These are phyloP conservation scores for Eumeta japonica DNA, from an alignment of 1,140 invertebrate species.

Conservation along the genomic window DNA sequence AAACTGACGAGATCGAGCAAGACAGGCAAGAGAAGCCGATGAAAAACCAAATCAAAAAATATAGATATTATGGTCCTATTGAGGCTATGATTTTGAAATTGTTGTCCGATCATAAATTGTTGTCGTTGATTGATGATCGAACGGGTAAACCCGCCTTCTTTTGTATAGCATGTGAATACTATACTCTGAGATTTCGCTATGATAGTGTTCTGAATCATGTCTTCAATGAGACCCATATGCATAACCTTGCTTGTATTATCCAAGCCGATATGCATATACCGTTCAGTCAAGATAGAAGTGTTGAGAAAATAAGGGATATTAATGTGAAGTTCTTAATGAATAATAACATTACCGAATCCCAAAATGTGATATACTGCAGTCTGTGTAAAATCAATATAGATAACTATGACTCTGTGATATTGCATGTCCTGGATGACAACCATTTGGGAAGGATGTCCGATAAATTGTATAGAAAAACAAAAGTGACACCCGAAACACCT, in stretches of 20 bases:
- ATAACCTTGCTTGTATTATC: conserved; percentile 39
- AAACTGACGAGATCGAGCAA: conserved; percentile 43
- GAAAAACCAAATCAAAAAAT: conserved; percentile 43
- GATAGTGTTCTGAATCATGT: conserved; percentile 47
- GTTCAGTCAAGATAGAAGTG: conserved; percentile 23
- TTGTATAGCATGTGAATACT: conserved; percentile 47
- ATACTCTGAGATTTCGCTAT: conserved; percentile 44
- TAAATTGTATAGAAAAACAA: conserved; percentile 36
- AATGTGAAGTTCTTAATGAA: conserved; percentile 37
- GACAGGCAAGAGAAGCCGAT: conserved; percentile 25
- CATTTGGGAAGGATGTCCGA: conserved; percentile 40
- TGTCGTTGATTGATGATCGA: conserved; percentile 42
- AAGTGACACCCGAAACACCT: conserved; percentile 21
- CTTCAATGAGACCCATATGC: conserved; percentile 41
- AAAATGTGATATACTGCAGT: conserved; percentile 21
- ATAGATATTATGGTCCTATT: conserved; percentile 45
- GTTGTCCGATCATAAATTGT: conserved; percentile 37
- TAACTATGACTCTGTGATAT: conserved; percentile 23
- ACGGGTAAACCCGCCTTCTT: conserved; percentile 48
- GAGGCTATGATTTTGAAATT: conserved; percentile 36
- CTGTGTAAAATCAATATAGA: conserved; percentile 35
- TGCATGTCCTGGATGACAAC: conserved; percentile 44
- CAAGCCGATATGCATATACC: conserved; percentile 39
- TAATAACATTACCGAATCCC: conserved; percentile 22
- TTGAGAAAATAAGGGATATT: conserved; percentile 37